Evolutionary conservation across 1,140 invertebrate species (phyloP), one percentile per base, ranked within the genome.

Genomic region (Chironomus striatipennis): DNA sequence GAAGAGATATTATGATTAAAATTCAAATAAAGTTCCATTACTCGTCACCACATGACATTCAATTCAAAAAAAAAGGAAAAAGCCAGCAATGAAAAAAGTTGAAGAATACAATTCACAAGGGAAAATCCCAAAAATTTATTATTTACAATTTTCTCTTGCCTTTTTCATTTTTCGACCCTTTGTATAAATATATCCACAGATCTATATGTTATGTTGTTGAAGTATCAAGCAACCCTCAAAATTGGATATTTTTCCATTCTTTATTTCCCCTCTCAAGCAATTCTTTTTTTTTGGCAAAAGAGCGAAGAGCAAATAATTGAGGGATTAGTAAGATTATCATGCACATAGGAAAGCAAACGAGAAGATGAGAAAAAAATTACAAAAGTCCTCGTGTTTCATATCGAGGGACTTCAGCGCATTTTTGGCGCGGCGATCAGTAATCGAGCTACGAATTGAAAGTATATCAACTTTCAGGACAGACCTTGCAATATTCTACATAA

Each of bases 251-350:
- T n/a, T 57, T 57, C 4, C n/a, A 1, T 34, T 34, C 24, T 34
- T 34, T 34, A 34, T 34, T 34, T 34, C 12, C n/a, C 12, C 12
- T 57, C 47, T 57, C 47, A 10, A 57, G 47, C 43, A 47, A 12
- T 47, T 47, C 8, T 12, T 47, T 47, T 57, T 57, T 70, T 18
- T 70, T 70, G 8, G 47, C n/a, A n/a, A n/a, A 21, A 70, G 7
- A 21, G 65, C 65, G n/a, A 70, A 70, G 65, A 70, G 65, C 65
- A 70, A 70, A 70, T 70, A 70, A 70, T 70, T 70, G 65, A 70
- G 65, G 65, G 65, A 70, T 70, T 70, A 70, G 65, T 20, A 9
- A 70, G 65, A 70, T 70, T 70, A 70, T 70, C 20, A 70, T 70
- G 65, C 24, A 34, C 24, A 34, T 34, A 34, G 24, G 5, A 34